Percentiles rank a stretch among this genome's conserved stretches.
Evolutionary conservation across 2,888 invertebrate species (phyloP).

Genomic region (Andrena flavipes): DNA sequence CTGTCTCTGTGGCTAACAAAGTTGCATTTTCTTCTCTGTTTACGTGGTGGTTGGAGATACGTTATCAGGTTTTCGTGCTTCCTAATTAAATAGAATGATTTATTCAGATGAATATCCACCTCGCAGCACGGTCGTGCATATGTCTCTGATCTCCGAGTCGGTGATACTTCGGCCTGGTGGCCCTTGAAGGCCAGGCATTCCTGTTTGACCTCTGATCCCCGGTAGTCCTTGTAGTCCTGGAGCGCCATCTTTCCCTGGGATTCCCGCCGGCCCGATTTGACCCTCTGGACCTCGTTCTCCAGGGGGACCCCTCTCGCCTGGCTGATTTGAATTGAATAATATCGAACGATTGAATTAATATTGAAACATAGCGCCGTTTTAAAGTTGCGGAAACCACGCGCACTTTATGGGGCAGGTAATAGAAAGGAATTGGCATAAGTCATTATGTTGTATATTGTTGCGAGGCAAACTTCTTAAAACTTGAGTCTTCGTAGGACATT

Average conservation of each 20-base stretch:
- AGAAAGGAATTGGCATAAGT: too few relatives aligned
- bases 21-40: not conserved
- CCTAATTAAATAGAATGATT: not conserved
- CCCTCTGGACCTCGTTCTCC: slow-evolving; percentile 87
- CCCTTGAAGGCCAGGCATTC: slow-evolving; percentile 88
- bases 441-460: too few relatives aligned
- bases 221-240: slow-evolving; percentile 87
- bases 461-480: too few relatives aligned
- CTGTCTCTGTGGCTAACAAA: not conserved
- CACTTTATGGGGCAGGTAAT: too few relatives aligned
- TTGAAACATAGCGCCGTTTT: too few relatives aligned
- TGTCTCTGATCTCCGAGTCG: slow-evolving; percentile 91
- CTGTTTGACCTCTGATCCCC: slow-evolving; percentile 87
- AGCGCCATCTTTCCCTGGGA: slow-evolving; percentile 87
- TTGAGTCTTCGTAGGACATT: too few relatives aligned
- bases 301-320: slow-evolving; percentile 87
- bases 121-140: slow-evolving; percentile 92
- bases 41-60: not conserved
- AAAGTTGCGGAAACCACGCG: too few relatives aligned
- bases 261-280: slow-evolving; percentile 86
- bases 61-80: not conserved
- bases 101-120: slow-evolving; percentile 85
- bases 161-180: slow-evolving; percentile 87
- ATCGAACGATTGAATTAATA: too few relatives aligned
- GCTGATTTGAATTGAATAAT: too few relatives aligned